Base-by-base conservation (phyloP, 2,113 vertebrate species). In the Fregetta grallaria region DNA sequence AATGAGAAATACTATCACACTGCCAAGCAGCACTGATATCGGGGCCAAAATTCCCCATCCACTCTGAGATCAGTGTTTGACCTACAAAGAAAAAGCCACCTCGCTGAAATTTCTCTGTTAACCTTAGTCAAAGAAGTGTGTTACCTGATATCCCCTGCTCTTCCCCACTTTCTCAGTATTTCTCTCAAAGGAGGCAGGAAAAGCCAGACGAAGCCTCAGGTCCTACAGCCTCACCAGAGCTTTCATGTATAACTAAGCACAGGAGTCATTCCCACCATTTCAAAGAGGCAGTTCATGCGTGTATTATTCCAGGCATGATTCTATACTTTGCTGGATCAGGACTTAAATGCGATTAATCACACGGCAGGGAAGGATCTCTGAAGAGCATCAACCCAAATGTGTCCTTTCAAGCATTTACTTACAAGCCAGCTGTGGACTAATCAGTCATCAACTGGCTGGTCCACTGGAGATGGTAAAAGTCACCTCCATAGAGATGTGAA, bases 391-490 rank as follows among this genome's bases (percentile, higher is more conserved):
- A 74, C 94, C 89, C 96, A 97, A 97, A 96, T 96, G 95, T 85
- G 91, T 95, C 97, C 95, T 96, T 96, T 96, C 96, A 80, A 94
- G 96, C 96, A 95, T 95, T 96, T 95, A 88, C 95, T 93, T 94
- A 86, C 95, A 83, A 93, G 94, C 96, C 96, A 97, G 96, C 95
- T 97, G 96, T 93, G 92, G 96, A 96, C 90, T 96, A 90, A 96
- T 96, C 96, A 96, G 94, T 96, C 96, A 97, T 92, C 96, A 93
- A 96, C 96, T 90, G 96, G 71, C 94, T 96, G 86, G 95, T 88
- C 96, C 96, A 96, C 73, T 90, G 79, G 85, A 95, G 94, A 96
- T 95, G 55, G 87, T 88, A 92, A 96, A 97, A 97, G 97, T 96
- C 96, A 95, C 95, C 92, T 95, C 95, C 90, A 70, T 25, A 18